Conservation (phyloP, 2,113 vertebrate species). For the Cinclus cinclus region DNA sequence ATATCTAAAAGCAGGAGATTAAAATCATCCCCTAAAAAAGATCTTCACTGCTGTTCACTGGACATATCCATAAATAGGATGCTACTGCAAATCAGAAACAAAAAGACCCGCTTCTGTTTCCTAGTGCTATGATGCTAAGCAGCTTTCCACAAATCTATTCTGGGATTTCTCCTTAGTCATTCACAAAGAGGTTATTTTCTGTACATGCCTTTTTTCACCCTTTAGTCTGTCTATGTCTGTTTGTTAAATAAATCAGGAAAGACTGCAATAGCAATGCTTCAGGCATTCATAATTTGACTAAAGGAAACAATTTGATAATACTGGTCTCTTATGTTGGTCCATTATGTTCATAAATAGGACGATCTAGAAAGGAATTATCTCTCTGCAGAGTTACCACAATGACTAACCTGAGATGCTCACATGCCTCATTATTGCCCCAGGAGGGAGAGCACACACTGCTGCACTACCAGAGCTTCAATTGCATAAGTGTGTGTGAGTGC, state of each 20-base stretch:
- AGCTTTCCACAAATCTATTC: conserved; percentile 23
- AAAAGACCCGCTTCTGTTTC: background rate
- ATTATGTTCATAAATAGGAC: background rate
- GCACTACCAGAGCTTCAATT: background rate
- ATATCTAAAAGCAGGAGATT: background rate
- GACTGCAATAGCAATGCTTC: background rate
- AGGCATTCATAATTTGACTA: background rate
- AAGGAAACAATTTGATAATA: conserved; percentile 23
- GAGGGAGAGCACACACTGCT: accelerated
- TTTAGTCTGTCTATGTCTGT: background rate
- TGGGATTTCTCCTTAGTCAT: background rate
- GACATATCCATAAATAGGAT: background rate
- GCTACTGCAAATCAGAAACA: background rate
- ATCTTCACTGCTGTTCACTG: background rate
- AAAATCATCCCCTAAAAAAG: background rate
- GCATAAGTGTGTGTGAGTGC: background rate
- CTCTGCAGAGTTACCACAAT: background rate
- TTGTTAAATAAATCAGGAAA: conserved; percentile 42
- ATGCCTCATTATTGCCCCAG: background rate
- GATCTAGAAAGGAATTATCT: background rate
- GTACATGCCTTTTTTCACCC: conserved; percentile 1
- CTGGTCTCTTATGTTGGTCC: background rate
- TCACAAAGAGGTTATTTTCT: conserved; percentile 13
- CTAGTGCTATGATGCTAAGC: background rate
- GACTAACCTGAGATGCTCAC: background rate